phyloP scores from a whole-genome alignment of 35 echinoderm and acorn worm genomes.

The Apostichopus parvimensis region DNA sequence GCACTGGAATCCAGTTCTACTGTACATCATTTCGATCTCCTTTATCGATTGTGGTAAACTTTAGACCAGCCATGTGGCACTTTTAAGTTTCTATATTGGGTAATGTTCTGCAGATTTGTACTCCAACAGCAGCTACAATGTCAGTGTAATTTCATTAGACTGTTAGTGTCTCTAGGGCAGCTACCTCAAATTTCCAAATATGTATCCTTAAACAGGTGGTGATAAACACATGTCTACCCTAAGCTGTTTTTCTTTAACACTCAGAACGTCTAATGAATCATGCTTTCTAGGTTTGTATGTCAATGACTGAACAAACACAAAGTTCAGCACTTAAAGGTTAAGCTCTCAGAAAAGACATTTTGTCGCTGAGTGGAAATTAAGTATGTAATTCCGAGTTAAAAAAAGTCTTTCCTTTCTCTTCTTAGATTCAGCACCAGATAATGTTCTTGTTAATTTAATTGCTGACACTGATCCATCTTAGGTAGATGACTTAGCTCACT shows the following conservation, averaged over 20 bases:
- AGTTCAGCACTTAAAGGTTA: not conserved
- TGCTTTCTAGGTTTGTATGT: not conserved
- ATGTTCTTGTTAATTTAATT: too few relatives aligned
- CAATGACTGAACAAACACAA: not conserved
- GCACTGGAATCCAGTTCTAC: too few relatives aligned
- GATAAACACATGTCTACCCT: not conserved
- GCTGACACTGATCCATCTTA: too few relatives aligned
- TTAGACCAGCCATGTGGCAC: not conserved
- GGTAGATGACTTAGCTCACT: too few relatives aligned
- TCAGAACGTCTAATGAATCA: not conserved
- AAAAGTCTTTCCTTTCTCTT: too few relatives aligned
- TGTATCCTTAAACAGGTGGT: not conserved
- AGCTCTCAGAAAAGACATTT: too few relatives aligned
- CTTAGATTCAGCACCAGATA: too few relatives aligned
- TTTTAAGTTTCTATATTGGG: not conserved
- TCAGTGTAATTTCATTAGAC: constrained; percentile 1
- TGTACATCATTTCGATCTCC: not conserved
- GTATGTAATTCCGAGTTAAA: too few relatives aligned
- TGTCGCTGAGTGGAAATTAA: too few relatives aligned
- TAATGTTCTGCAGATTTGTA: not conserved
- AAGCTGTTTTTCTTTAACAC: not conserved
- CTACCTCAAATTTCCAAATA: not conserved
- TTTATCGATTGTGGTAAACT: not conserved
- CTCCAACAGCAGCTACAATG: not conserved
- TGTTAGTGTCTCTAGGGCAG: not conserved